phyloP scores from a whole-genome alignment of 2,797 vertebrate genomes.

The Poeciliopsis infans region DNA sequence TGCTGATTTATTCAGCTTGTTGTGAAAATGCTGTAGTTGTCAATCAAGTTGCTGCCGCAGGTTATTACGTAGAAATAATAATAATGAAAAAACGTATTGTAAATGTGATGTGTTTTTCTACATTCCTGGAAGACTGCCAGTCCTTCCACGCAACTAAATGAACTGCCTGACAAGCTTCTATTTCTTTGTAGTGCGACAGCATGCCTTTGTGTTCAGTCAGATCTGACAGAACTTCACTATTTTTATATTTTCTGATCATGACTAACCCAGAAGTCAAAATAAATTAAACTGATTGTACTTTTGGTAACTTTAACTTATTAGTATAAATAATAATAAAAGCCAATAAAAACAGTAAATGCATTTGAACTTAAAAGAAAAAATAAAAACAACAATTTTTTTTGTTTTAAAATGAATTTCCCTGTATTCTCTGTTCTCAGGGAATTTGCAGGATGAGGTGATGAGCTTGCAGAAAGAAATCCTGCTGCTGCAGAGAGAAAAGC shows the following conservation, averaged over 20 bases:
- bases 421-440: conserved; percentile 24
- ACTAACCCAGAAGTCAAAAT: background rate
- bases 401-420: background rate
- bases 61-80: background rate
- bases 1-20: background rate
- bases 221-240: background rate
- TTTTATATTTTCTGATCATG: background rate
- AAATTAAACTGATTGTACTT: background rate
- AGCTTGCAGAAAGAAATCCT: conserved; percentile 62
- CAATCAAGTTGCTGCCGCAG: background rate
- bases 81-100: background rate
- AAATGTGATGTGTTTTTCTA: background rate
- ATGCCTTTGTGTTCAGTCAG: background rate
- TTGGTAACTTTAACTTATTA: background rate
- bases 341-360: background rate
- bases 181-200: background rate
- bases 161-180: background rate
- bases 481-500: conserved; percentile 56
- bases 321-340: background rate
- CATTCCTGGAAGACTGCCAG: background rate
- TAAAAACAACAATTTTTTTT: background rate
- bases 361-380: background rate
- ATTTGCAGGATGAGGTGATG: conserved; percentile 49
- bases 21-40: background rate
- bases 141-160: background rate